Conservation (phyloP, 2,888 invertebrate genomes). For the Troides aeacus region DNA sequence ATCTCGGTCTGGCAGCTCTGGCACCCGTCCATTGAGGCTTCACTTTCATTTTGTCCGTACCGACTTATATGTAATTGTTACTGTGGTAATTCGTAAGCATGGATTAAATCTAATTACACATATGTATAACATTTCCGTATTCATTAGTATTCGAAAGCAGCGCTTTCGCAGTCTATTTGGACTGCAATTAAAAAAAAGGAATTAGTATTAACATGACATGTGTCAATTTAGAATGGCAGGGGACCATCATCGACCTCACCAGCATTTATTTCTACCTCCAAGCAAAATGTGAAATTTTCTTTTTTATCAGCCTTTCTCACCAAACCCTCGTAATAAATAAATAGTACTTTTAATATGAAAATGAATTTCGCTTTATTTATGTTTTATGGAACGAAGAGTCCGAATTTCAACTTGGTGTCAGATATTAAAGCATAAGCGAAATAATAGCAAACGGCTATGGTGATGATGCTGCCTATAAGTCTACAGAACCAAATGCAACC, state of each 20-base stretch:
- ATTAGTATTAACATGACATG: not conserved
- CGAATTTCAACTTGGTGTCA: constrained; percentile 63
- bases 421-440: constrained; percentile 57
- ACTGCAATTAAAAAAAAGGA: not conserved
- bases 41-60: constrained; percentile 61
- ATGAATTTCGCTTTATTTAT: too few relatives aligned
- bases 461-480: constrained; percentile 49
- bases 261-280: too few relatives aligned
- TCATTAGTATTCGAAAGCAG: not conserved
- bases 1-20: constrained; percentile 34
- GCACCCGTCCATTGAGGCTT: constrained; percentile 41
- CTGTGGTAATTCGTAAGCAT: not conserved
- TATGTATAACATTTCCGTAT: not conserved
- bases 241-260: too few relatives aligned
- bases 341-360: too few relatives aligned
- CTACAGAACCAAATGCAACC: constrained; percentile 63
- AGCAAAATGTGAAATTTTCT: too few relatives aligned
- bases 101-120: not conserved
- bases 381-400: constrained; percentile 50
- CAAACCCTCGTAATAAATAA: too few relatives aligned
- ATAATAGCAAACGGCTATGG: constrained; percentile 60
- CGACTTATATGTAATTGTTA: constrained; percentile 38
- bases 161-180: not conserved
- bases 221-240: not conserved
- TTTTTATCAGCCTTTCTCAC: too few relatives aligned